Base-by-base conservation (phyloP, 2,797 vertebrate species). In the Argya squamiceps region DNA sequence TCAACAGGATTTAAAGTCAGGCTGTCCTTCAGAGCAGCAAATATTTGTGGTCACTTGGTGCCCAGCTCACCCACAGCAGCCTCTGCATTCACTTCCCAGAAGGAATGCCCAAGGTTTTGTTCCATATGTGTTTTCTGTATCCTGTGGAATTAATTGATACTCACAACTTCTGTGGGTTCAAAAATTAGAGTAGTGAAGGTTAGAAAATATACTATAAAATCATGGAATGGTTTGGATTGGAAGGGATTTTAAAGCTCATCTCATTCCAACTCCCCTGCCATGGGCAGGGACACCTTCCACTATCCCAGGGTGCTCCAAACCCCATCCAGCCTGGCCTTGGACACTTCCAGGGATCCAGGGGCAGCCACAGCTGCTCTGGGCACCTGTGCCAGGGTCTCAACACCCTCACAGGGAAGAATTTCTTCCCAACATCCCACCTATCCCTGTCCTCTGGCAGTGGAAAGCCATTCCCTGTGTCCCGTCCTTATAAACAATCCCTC, bases 301-400 rank as follows among this genome's bases (percentile, higher is more conserved):
- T 0, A 0, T 3, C 29, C 58, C 49, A 70, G 44, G 7, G 0
- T 58, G 14, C 10, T 26, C 44, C 79, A 50, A 26, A 1, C 4
- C 3, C 49, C 0, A 0, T 44, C 43, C 58, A 64, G 0, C 21
- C 50, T 39, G 17, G 6, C 12, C 37, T 34, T 6, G 79, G 20
- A 0, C 50, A 70, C 18, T 58, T 0, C 29, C 87, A 64, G 71
- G n/a, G 20, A 19, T 50, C 26, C 59, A 49, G 55, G 32, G 2
- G 15, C 53, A 75, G 24, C 24, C 64, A 46, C 58, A 77, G 64
- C 56, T 70, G 0, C 17, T 64, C n/a, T 44, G 64, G 12, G 6
- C 2, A 74, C 3, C 14, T 44, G 7, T 64, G 29, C 36, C 49
- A 76, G 20, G 11, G 22, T 10, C 32, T 76, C 0, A 0, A 1